Percentiles rank a stretch among this genome's conserved stretches.
Conservation (phyloP, 2,113 vertebrate genomes). For the Scalopus aquaticus region DNA sequence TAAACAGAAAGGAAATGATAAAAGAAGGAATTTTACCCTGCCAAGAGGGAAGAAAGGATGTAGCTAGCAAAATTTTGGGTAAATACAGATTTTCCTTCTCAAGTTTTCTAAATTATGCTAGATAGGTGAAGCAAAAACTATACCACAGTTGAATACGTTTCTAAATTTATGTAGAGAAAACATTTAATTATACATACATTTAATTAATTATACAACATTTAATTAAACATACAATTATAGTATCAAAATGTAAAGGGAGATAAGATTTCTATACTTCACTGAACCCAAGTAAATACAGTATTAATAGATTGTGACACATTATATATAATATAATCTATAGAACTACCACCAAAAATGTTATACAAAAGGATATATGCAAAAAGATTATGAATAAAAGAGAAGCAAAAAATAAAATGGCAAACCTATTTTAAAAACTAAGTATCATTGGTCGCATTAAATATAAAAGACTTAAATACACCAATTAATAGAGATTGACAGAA, state of each 20-base stretch:
- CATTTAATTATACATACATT: too few species aligned
- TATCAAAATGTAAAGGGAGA: not conserved
- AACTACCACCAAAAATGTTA: not conserved
- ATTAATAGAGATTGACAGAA: not conserved
- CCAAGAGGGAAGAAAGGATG: not conserved
- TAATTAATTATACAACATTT: too few species aligned
- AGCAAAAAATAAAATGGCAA: not conserved
- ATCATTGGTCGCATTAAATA: conserved; percentile 24
- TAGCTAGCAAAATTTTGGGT: not conserved
- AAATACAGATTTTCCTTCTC: not conserved
- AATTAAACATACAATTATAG: not conserved
- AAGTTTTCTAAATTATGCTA: not conserved
- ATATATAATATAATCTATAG: not conserved
- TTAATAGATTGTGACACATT: not conserved
- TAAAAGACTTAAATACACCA: conserved; percentile 17
- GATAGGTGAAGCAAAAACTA: not conserved
- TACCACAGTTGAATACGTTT: not conserved
- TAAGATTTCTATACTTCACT: not conserved
- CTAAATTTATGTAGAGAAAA: not conserved
- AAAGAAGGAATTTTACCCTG: not conserved
- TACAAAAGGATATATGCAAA: not conserved
- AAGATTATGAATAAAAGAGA: not conserved
- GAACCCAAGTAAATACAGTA: not conserved
- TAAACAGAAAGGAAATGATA: not conserved
- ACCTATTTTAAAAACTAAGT: not conserved